A percentile compares a stretch with the other conserved stretches of the same genome.
Evolutionary conservation across 2,113 vertebrate genomes (phyloP).

Genomic region (Notothenia coriiceps): DNA sequence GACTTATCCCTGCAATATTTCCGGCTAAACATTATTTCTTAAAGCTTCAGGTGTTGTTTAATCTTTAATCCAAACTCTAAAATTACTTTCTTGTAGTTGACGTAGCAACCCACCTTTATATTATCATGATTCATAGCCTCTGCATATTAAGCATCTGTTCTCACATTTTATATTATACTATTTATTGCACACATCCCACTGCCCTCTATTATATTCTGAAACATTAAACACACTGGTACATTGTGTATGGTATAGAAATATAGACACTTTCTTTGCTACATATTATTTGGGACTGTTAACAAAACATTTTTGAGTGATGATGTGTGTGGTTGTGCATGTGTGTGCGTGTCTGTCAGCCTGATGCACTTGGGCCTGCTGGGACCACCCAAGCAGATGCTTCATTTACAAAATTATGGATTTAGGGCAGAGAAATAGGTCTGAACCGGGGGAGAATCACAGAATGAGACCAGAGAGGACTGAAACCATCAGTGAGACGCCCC

Average conservation of each 20-base stretch:
- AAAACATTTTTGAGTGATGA: slow-evolving; percentile 53
- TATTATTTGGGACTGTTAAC: slow-evolving; percentile 28
- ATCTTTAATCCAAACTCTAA: slow-evolving; percentile 8
- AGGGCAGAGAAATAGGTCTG: slow-evolving; percentile 78
- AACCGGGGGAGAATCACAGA: slow-evolving; percentile 54
- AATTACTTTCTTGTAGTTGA: slow-evolving; percentile 23
- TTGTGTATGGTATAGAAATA: neutral
- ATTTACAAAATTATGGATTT: slow-evolving; percentile 79
- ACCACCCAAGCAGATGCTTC: slow-evolving; percentile 79
- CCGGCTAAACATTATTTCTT: neutral
- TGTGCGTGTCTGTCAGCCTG: slow-evolving; percentile 41
- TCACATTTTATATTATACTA: neutral
- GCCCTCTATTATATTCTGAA: neutral
- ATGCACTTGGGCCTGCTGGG: slow-evolving; percentile 57
- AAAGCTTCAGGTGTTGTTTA: slow-evolving; percentile 16
- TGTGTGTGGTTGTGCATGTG: slow-evolving; percentile 25
- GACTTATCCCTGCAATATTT: slow-evolving; percentile 10
- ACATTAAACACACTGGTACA: neutral
- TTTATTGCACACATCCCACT: neutral
- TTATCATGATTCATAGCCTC: neutral
- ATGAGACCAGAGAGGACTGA: slow-evolving; percentile 62
- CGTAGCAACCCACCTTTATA: slow-evolving; percentile 2
- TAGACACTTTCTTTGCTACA: slow-evolving; percentile 15
- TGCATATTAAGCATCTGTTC: slow-evolving; percentile 13
- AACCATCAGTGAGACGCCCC: slow-evolving; percentile 35